phyloP scores from a whole-genome alignment of 2,797 vertebrate species.

The Anabacerthia variegaticeps region DNA sequence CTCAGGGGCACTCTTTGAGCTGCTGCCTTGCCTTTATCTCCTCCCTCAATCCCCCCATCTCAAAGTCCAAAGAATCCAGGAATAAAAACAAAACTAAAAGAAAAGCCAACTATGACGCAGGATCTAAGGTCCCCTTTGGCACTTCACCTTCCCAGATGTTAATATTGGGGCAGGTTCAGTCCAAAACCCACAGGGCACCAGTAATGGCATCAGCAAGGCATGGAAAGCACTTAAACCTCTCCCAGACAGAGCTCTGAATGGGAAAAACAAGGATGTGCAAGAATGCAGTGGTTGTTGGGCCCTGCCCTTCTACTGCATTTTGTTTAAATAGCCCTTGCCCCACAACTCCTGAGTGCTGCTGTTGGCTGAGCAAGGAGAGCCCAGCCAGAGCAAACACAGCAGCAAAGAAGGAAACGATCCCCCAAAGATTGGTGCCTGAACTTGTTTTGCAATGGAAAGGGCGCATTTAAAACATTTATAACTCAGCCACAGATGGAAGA shows the following conservation, averaged over 20 bases:
- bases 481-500: neutral
- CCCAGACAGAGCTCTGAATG: neutral
- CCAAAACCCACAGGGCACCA: neutral
- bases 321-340: neutral
- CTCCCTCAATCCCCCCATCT: neutral
- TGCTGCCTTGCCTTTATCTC: neutral
- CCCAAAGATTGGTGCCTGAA: neutral
- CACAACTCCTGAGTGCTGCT: fast-evolving
- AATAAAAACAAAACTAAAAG: neutral
- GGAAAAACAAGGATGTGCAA: neutral
- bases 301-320: neutral
- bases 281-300: neutral
- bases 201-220: neutral
- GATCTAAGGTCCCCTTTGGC: neutral
- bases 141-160: neutral
- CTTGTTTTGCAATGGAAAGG: neutral
- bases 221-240: neutral
- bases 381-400: slow-evolving; percentile 49
- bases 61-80: neutral
- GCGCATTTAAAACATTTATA: neutral
- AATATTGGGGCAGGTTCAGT: neutral
- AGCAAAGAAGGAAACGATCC: slow-evolving; percentile 27
- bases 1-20: neutral
- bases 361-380: neutral
- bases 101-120: neutral